These are phyloP conservation scores for Amiota mariae DNA, from an alignment of 2,888 invertebrate species.

Conservation along the genomic window DNA sequence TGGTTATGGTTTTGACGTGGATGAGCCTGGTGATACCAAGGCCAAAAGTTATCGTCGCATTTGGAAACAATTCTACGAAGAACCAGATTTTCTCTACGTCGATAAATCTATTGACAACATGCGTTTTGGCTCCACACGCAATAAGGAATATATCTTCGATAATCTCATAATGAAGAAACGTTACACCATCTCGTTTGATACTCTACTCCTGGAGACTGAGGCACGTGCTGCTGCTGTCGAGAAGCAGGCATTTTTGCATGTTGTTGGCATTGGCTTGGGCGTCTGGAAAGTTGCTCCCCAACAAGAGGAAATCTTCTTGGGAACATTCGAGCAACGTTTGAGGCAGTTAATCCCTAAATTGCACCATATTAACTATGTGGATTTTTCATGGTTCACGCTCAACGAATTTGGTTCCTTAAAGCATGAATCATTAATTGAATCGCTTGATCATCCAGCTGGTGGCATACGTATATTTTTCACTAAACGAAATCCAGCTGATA, in stretches of 20 bases:
- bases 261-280: conserved; percentile 80
- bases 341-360: conserved; percentile 74
- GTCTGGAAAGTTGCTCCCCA: conserved; percentile 79
- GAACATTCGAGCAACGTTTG: conserved; percentile 79
- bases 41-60: conserved; percentile 59
- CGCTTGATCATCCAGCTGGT: conserved; percentile 64
- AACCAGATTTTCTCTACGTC: conserved; percentile 56
- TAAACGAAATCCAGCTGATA: conserved; percentile 76
- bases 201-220: conserved; percentile 78
- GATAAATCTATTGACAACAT: conserved; percentile 53
- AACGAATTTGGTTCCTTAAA: conserved; percentile 74
- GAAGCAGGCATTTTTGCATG: conserved; percentile 78
- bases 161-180: conserved; percentile 72
- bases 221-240: conserved; percentile 75
- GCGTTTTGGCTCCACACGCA: conserved; percentile 63
- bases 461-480: conserved; percentile 76
- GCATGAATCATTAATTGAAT: conserved; percentile 71
- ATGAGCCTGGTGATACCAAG: conserved; percentile 37
- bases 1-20: conserved; percentile 71
- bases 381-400: conserved; percentile 79
- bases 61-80: conserved; percentile 63
- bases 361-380: conserved; percentile 77
- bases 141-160: conserved; percentile 66
- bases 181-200: conserved; percentile 77
- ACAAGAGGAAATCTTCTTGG: conserved; percentile 78